These are phyloP conservation scores for Marcusenius ussheri DNA, from an alignment of 2,113 vertebrate genomes.

Conservation along the genomic window DNA sequence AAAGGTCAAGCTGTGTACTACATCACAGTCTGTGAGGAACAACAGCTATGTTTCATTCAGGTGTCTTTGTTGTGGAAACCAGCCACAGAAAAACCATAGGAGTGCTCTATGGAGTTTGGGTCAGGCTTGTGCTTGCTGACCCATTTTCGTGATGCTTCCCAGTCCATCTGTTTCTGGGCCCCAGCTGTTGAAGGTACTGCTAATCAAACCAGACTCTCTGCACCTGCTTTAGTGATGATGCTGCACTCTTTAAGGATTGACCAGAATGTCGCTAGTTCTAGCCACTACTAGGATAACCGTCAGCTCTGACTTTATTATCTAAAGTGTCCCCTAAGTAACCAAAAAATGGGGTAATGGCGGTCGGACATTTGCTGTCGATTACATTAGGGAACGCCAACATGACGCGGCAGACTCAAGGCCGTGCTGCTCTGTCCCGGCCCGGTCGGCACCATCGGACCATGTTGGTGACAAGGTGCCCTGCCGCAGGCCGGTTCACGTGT, in stretches of 20 bases:
- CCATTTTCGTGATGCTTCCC: background rate
- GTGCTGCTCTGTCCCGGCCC: background rate
- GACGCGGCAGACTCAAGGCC: background rate
- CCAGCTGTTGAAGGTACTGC: background rate
- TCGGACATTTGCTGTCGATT: background rate
- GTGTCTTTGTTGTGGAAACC: background rate
- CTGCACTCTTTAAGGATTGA: background rate
- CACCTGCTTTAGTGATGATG: background rate
- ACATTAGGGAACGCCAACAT: background rate
- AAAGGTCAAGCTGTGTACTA: background rate
- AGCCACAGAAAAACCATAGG: background rate
- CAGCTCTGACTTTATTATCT: background rate
- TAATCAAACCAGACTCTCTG: background rate
- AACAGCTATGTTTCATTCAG: background rate
- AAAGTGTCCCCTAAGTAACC: background rate
- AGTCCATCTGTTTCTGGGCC: background rate
- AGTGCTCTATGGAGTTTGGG: background rate
- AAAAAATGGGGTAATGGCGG: background rate
- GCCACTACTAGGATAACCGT: background rate
- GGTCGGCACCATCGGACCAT: background rate
- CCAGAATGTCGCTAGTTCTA: background rate
- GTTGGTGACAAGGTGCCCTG: constrained; percentile 10
- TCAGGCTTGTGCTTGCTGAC: background rate
- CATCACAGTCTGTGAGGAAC: background rate
- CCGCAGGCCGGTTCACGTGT: constrained; percentile 22